Evolutionary conservation across 2,888 invertebrate genomes (phyloP).

Genomic region (Hydroisotoma schaefferi): DNA sequence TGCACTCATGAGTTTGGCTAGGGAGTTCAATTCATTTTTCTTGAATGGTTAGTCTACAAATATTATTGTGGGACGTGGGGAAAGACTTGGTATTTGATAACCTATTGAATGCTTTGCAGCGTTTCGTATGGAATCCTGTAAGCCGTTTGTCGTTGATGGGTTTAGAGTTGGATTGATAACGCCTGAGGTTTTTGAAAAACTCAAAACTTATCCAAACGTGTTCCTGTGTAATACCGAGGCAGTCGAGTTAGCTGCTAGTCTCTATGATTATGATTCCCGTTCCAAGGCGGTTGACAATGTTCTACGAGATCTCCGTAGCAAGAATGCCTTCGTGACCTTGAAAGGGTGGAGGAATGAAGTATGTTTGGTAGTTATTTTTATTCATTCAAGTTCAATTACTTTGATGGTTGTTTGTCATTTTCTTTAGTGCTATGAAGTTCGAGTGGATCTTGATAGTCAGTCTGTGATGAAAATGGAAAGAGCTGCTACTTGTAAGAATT

Average conservation of each 20-base stretch:
- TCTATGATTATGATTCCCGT: constrained; percentile 78
- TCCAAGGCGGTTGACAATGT: constrained; percentile 74
- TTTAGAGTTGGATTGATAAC: constrained; percentile 84
- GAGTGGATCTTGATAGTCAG: constrained; percentile 64
- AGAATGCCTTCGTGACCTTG: constrained; percentile 73
- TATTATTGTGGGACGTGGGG: background rate
- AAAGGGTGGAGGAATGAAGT: constrained; percentile 94
- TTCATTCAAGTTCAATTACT: constrained; percentile 6
- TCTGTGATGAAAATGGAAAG: constrained; percentile 78
- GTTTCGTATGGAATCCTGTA: constrained; percentile 23
- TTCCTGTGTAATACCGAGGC: constrained; percentile 68
- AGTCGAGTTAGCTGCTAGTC: constrained; percentile 81
- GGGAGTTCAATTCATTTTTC: constrained; percentile 12
- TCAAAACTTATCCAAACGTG: constrained; percentile 76
- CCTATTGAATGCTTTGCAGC: constrained; percentile 12
- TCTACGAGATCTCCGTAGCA: constrained; percentile 68
- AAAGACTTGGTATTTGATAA: background rate
- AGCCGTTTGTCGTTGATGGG: constrained; percentile 80
- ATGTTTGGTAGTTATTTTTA: constrained; percentile 34
- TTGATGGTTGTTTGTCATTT: constrained; percentile 29
- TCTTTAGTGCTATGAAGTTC: constrained; percentile 81
- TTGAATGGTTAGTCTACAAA: constrained; percentile 7
- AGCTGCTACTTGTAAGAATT: constrained; percentile 72
- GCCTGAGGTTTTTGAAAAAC: constrained; percentile 75
- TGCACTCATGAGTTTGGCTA: constrained; percentile 5